Conservation (phyloP, 2,113 vertebrate species). For the Scartelaos histophorus region DNA sequence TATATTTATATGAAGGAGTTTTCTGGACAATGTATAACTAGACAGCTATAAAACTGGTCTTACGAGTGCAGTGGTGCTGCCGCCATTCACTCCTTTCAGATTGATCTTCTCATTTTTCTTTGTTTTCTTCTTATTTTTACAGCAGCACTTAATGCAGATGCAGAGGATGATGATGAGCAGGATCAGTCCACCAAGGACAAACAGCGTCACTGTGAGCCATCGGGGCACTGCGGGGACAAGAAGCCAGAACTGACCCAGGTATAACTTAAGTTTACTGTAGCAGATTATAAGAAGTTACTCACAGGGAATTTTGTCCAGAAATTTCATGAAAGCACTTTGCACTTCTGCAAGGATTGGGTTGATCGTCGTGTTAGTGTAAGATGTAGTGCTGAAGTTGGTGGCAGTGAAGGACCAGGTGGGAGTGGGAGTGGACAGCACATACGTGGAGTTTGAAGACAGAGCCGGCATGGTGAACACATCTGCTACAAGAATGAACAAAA, state of each 20-base stretch:
- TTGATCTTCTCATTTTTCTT: constrained; percentile 72
- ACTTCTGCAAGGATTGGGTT: constrained; percentile 14
- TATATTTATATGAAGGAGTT: too few relatives aligned
- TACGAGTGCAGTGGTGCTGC: constrained; percentile 75
- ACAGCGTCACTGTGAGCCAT: constrained; percentile 76
- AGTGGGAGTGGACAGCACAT: too few relatives aligned
- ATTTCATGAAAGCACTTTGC: constrained; percentile 36
- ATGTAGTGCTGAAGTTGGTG: constrained; percentile 3
- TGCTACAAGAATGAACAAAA: constrained; percentile 11
- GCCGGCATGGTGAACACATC: constrained; percentile 30
- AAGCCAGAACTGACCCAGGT: too few relatives aligned
- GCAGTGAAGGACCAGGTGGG: background rate
- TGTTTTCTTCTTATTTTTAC: constrained; percentile 71
- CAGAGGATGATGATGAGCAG: constrained; percentile 79
- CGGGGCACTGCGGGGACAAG: constrained; percentile 78
- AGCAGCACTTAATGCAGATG: constrained; percentile 77
- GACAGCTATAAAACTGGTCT: background rate
- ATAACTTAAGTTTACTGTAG: too few relatives aligned
- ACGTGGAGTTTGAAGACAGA: background rate
- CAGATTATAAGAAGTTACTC: constrained; percentile 47
- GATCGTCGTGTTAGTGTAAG: constrained; percentile 23
- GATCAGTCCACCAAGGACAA: constrained; percentile 57
- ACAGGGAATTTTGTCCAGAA: constrained; percentile 79
- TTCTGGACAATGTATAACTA: too few relatives aligned
- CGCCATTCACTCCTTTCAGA: constrained; percentile 50